These are phyloP conservation scores for Protomyctophum bolini DNA, from an alignment of 2,113 vertebrate genomes.

Conservation along the genomic window DNA sequence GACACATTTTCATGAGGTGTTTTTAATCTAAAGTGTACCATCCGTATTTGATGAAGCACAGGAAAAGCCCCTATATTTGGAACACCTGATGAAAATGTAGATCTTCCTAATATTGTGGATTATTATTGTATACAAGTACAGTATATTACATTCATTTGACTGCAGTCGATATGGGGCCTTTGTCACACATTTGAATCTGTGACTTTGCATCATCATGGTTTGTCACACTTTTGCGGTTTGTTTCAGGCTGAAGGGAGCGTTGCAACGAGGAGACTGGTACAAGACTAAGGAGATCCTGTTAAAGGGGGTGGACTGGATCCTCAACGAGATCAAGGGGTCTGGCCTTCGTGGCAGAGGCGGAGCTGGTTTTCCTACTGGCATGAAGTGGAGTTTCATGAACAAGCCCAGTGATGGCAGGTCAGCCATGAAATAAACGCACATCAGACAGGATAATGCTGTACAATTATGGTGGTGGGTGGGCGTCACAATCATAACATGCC, in stretches of 20 bases:
- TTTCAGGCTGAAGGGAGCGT: slow-evolving; percentile 87
- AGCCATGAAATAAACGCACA: slow-evolving; percentile 13
- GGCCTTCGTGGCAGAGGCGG: slow-evolving; percentile 93
- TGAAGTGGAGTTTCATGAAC: slow-evolving; percentile 99
- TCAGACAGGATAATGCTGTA: not conserved
- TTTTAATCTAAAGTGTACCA: not conserved
- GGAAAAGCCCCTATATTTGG: no score
- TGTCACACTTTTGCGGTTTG: not conserved
- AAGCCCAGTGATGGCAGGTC: slow-evolving; percentile 93
- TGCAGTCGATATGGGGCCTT: no score
- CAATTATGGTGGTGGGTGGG: no score
- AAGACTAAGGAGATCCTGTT: slow-evolving; percentile 98
- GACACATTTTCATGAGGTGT: not conserved
- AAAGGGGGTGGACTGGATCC: slow-evolving; percentile 96
- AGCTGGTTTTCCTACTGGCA: slow-evolving; percentile 95
- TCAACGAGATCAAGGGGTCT: slow-evolving; percentile 91
- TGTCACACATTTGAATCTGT: no score
- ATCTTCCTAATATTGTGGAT: no score
- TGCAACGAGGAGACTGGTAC: slow-evolving; percentile 93
- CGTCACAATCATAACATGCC: no score
- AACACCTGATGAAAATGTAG: no score
- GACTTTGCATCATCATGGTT: no score
- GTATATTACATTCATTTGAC: no score
- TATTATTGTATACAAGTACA: no score
- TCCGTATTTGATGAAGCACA: no score